A percentile compares a stretch with the other conserved stretches of the same genome.
Evolutionary conservation across 2,888 invertebrate genomes (phyloP).

Genomic region (Lycocerus yunnanus): DNA sequence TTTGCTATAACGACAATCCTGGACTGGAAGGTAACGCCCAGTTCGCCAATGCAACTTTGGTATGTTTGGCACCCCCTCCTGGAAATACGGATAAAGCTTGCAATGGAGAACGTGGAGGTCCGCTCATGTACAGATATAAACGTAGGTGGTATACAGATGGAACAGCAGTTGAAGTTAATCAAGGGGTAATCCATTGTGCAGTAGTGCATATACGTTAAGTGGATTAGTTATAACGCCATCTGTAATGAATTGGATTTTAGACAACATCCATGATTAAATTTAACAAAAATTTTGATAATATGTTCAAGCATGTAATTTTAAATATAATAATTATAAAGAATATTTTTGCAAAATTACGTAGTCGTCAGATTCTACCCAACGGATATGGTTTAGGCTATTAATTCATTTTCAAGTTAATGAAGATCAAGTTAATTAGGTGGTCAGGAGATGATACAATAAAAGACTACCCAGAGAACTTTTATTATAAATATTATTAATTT

Average conservation of each 20-base stretch:
- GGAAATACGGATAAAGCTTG: slow-evolving; percentile 8
- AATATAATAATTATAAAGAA: too few relatives aligned
- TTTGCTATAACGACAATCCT: neutral
- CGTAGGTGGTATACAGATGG: slow-evolving; percentile 16
- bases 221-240: neutral
- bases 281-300: too few relatives aligned
- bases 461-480: too few relatives aligned
- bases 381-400: too few relatives aligned
- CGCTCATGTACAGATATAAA: slow-evolving; percentile 14
- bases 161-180: neutral
- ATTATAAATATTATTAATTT: too few relatives aligned
- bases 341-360: too few relatives aligned
- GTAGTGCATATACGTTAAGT: neutral
- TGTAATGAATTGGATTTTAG: neutral
- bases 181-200: neutral
- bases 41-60: slow-evolving; percentile 5
- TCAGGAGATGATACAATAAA: too few relatives aligned
- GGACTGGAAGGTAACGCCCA: slow-evolving; percentile 6
- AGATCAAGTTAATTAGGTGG: too few relatives aligned
- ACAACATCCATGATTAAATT: neutral
- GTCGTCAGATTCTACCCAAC: too few relatives aligned
- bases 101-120: slow-evolving; percentile 16
- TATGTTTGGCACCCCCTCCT: neutral
- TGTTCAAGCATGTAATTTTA: too few relatives aligned
- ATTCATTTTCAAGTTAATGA: too few relatives aligned